Evolutionary conservation across 2,797 vertebrate species (phyloP), one percentile per base, ranked within the genome.

Genomic region (Bradypodion ventrale): DNA sequence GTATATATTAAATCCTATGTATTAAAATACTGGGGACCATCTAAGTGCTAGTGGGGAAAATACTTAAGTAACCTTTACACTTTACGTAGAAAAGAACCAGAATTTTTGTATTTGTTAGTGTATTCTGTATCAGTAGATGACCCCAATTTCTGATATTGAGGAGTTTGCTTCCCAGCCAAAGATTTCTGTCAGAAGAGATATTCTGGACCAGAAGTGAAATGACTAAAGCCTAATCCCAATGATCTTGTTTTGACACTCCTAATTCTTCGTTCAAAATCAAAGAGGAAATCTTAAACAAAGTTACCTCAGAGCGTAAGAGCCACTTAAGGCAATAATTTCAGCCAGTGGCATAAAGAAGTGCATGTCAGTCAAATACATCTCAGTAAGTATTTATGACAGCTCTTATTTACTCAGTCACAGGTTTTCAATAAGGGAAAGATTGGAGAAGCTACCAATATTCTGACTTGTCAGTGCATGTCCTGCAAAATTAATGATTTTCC

Each of bases 301-400:
- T 89, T 86, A 44, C 76, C 66, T 76, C 23, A 37, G 5, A 74
- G 3, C 7, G 73, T 83, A 83, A 90, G 83, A 92, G 75, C 84
- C n/a, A 85, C 76, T 87, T 78, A 78, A 87, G 85, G 69, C 84
- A 80, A 49, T 89, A 89, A 91, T 77, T 87, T 72, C 63, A 92
- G 83, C 63, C 76, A 88, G 19, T 77, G 87, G 63, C 16, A 69
- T 80, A 80, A 87, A 91, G 77, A 81, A 87, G 85, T 87, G 52
- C 7, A 23, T 73, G 2, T 79, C 75, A 88, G 49, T 84, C 12
- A 0, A 84, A 16, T 81, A 29, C 63, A 52, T 90, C 80, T 49
- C 77, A 0, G 0, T 79, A 87, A 91, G 83, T 85, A 9, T 82
- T 94, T 93, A 85, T 89, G 59, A 79, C 52, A 76, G 4, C 23